These are phyloP conservation scores for Volucella inanis DNA, from an alignment of 2,888 invertebrate genomes.

Conservation along the genomic window DNA sequence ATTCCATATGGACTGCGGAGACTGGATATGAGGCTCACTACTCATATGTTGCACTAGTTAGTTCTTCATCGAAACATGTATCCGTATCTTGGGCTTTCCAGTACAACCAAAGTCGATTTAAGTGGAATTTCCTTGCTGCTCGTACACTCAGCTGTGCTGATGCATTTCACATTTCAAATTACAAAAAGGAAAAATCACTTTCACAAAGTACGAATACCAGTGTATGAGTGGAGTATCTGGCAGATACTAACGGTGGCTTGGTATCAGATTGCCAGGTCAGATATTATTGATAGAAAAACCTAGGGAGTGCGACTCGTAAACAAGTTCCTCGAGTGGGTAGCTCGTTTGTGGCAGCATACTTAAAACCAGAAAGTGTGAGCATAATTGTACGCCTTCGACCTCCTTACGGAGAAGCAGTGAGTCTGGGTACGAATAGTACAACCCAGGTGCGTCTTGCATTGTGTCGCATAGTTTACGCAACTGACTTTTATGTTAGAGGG, in stretches of 20 bases:
- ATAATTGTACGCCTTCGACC: constrained; percentile 43
- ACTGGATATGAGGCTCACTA: constrained; percentile 21
- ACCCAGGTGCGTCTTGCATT: constrained; percentile 21
- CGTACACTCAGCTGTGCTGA: not conserved
- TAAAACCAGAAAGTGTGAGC: constrained; percentile 46
- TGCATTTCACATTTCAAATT: constrained; percentile 4
- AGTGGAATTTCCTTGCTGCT: constrained; percentile 35
- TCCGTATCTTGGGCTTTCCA: constrained; percentile 22
- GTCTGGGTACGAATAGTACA: not conserved
- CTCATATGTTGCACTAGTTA: constrained; percentile 32
- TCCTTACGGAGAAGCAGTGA: constrained; percentile 6
- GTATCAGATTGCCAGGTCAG: constrained; percentile 17
- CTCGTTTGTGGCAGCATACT: not conserved
- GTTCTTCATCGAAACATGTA: constrained; percentile 13
- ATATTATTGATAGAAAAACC: constrained; percentile 15
- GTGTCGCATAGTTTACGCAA: constrained; percentile 44
- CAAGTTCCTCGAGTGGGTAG: constrained; percentile 24
- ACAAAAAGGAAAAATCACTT: constrained; percentile 33
- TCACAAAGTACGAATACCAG: not conserved
- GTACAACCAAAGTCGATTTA: constrained; percentile 4
- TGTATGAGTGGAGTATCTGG: not conserved
- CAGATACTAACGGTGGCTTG: not conserved
- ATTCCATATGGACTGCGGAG: constrained; percentile 6
- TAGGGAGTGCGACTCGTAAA: constrained; percentile 2
- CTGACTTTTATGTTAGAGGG: constrained; percentile 9